Evolutionary conservation across 2,113 vertebrate species (phyloP), one percentile per base, ranked within the genome.

Genomic region (Phalacrocorax aristotelis): DNA sequence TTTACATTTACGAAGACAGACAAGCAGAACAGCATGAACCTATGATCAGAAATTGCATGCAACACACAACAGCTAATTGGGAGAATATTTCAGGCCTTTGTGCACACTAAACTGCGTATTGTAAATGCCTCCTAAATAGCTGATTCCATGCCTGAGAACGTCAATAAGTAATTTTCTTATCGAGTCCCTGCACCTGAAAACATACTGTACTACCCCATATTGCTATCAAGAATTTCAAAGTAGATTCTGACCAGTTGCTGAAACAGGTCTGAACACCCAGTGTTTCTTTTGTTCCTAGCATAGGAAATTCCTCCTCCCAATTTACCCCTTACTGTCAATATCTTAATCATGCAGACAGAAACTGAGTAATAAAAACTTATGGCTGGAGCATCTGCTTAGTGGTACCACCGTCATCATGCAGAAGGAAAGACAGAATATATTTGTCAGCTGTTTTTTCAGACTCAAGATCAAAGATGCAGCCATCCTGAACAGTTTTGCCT

Each of bases 221-320:
- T 90, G 52, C 52, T 81, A 91, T 83, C 75, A 94, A 46, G 48
- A 95, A 87, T 58, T 91, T 84, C 83, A 57, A 85, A 85, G 34
- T 30, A 71, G 23, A 46, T 90, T 76, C 21, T 80, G 34, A 49
- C 52, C 70, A 5, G 20, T 29, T 65, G 15, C 36, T 69, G 42
- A 92, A 88, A 44, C 14, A 30, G 5, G 13, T 52, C 32, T 76
- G 48, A 91, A 34, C 3, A 48, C 1, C 1, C 2, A 46, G 7
- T 17, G 7, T 26, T 74, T n/a, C 4, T 72, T 88, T 86, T 20
- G 1, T 58, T 90, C 12, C 72, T 81, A n/a, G 34, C 20, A 61
- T 40, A 52, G 11, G 8, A 79, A 72, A 38, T 38, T 52, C 46
- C 36, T 57, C 9, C 34, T 85, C 15, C 18, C 12, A 44, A 44